Evolutionary conservation across 2,888 invertebrate species (phyloP), one percentile per base, ranked within the genome.

Genomic region (Nipponacmea schrenckii): DNA sequence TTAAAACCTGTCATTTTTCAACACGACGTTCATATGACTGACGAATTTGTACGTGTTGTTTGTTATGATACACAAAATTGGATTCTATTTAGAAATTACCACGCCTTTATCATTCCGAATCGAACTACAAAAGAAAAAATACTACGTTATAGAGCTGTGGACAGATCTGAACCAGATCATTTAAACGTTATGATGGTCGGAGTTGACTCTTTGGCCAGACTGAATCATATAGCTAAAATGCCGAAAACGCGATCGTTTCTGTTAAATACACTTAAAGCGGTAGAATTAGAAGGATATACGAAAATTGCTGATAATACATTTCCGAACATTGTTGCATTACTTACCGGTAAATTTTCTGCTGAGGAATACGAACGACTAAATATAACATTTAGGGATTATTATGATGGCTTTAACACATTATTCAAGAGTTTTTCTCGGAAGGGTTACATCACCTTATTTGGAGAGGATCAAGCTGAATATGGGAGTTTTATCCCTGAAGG

Each of bases 261-360:
- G 68, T 90, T 91, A 72, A 88, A 92, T 26, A 91, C 92, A 27
- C 89, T 94, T 74, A 91, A 91, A 27, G 93, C 93, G 50, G 91
- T 94, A 68, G 95, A 95, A 86, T 91, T 97, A 85, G 89, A 93
- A 79, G 97, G 97, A 8, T 96, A 95, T 88, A 96, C 94, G 85
- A 97, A 97, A 91, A 94, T 97, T 12, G 97, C 93, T 4, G 96
- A 97, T 88, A 97, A 97, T 88, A 96, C 96, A 0, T 96, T 94
- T 87, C 72, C 78, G 12, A 97, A 97, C 88, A 88, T 97, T 75
- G 92, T 94, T 10, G 94, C 97, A 0, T 91, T 95, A 74, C 89
- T 96, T 12, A 92, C 75, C 4, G 83, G 83, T 10, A 79, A 80
- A 66, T 81, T 77, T 64, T 71, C 76, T 0, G 71, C 72, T 62